Conservation (phyloP, 2,113 vertebrate species). For the Paratilapia polleni region DNA sequence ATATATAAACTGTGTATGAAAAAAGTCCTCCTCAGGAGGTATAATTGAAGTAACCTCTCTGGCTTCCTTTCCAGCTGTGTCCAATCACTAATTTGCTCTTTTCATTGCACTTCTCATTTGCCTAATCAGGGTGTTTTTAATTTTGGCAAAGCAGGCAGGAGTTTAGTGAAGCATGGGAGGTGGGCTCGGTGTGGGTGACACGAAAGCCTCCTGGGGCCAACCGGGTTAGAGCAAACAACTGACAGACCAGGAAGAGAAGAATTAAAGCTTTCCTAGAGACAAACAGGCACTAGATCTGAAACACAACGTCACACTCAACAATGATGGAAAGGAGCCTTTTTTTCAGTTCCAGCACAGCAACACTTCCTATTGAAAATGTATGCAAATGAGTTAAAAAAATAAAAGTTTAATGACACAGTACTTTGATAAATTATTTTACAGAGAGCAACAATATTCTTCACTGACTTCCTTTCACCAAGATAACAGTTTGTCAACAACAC, state of each 20-base stretch:
- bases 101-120: slow-evolving; percentile 52
- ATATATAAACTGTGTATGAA: neutral
- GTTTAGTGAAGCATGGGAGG: neutral
- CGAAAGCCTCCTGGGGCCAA: neutral
- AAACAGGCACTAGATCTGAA: neutral
- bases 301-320: neutral
- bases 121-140: slow-evolving; percentile 44
- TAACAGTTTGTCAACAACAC: neutral
- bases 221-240: neutral
- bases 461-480: neutral
- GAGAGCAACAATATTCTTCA: neutral
- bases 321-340: neutral
- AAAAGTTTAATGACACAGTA: neutral
- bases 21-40: neutral
- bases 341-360: neutral
- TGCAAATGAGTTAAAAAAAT: neutral
- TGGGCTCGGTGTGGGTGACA: neutral
- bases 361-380: neutral
- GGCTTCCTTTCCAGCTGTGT: slow-evolving; percentile 32
- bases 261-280: neutral
- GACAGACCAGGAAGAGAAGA: neutral
- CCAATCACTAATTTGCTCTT: slow-evolving; percentile 5
- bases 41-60: slow-evolving; percentile 3
- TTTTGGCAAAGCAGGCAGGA: neutral
- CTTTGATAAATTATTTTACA: neutral